Conservation (phyloP, 2,797 vertebrate genomes). For the Notamacropus eugenii region DNA sequence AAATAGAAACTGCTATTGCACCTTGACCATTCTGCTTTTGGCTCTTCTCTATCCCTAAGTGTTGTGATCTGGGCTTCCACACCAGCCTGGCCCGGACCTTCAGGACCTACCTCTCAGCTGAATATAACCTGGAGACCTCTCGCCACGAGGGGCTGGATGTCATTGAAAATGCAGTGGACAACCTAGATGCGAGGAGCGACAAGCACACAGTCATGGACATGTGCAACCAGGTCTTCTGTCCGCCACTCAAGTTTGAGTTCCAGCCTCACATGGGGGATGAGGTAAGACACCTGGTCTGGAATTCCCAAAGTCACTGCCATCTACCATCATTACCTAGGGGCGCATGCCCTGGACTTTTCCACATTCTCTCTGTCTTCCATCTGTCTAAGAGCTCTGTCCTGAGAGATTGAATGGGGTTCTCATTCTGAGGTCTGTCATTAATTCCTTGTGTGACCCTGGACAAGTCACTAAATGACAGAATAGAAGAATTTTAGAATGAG, state of each 20-base stretch:
- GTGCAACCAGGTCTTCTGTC: conserved; percentile 97
- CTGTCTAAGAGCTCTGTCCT: neutral
- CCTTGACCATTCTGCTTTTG: neutral
- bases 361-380: neutral
- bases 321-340: neutral
- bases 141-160: conserved; percentile 96
- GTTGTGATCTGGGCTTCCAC: conserved; percentile 97
- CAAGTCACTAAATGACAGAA: neutral
- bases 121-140: conserved; percentile 98
- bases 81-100: conserved; percentile 95
- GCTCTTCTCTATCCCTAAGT: conserved; percentile 83
- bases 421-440: neutral
- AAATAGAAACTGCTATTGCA: neutral
- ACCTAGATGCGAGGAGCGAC: conserved; percentile 95
- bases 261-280: conserved; percentile 99
- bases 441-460: neutral
- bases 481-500: neutral
- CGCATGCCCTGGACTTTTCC: neutral
- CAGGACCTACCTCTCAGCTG: conserved; percentile 97
- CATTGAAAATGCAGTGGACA: conserved; percentile 95
- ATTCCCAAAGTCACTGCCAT: neutral
- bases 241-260: conserved; percentile 96
- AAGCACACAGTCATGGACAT: conserved; percentile 98
- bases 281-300: conserved; percentile 81
- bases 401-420: neutral